These are phyloP conservation scores for Stylophora pistillata DNA, from an alignment of 64 coral and sea anemone genomes.

Conservation along the genomic window DNA sequence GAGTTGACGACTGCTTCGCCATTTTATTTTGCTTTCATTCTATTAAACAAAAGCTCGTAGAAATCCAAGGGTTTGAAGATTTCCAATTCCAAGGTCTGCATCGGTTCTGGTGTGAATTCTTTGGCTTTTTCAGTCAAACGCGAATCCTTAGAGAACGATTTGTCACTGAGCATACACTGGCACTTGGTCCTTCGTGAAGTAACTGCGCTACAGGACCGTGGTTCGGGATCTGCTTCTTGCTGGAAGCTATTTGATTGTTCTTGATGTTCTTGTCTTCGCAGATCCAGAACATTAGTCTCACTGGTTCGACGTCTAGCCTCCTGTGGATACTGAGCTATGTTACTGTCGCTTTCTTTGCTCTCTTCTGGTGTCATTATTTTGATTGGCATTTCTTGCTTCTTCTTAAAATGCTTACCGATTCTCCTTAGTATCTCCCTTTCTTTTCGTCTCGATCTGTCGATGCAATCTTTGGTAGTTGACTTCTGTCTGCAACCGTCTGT, in stretches of 20 bases:
- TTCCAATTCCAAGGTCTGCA: not conserved
- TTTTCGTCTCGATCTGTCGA: not conserved
- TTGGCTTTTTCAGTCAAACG: not conserved
- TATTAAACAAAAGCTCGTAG: not conserved
- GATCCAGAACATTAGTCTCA: not conserved
- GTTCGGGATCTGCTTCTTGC: not conserved
- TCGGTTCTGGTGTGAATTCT: not conserved
- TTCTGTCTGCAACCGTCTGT: not conserved
- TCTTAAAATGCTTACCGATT: not conserved
- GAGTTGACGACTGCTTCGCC: no score
- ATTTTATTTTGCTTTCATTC: not conserved
- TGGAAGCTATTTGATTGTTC: not conserved
- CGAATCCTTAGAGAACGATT: not conserved
- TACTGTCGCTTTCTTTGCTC: not conserved
- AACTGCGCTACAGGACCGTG: conserved; percentile 4
- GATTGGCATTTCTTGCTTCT: not conserved
- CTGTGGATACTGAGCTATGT: not conserved
- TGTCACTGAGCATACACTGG: no score
- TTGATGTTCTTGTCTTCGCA: not conserved
- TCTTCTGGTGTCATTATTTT: not conserved
- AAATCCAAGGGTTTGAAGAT: conserved; percentile 1
- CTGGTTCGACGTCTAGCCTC: not conserved
- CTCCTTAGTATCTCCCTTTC: not conserved
- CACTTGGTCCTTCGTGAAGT: not conserved
- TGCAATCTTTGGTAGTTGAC: not conserved